Evolutionary conservation across 2,888 invertebrate genomes (phyloP), one percentile per base, ranked within the genome.

Genomic region (Barypeithes pellucidus): DNA sequence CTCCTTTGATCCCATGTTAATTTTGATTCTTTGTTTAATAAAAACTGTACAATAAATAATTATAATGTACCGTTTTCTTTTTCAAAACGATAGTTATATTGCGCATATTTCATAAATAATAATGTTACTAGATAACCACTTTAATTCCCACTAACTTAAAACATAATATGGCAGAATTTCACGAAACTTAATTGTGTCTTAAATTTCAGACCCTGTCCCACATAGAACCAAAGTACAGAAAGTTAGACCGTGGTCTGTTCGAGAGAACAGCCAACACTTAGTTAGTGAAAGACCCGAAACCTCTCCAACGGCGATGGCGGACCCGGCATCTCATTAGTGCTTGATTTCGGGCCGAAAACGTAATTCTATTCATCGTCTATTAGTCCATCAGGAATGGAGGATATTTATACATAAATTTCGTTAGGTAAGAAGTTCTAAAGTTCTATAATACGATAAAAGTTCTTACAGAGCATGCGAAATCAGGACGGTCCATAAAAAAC

Each of bases 251-350:
- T 60, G 73, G 73, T 54, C 72, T 62, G 57, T 45, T 52, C 67
- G 41, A 5, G 43, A 61, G 72, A 41, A 52, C 45, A 66, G 54
- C 61, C 61, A 63, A 65, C 69, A 73, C 69, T 73, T 72, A 71
- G 71, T 71, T 67, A 68, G 60, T 66, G 73, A 65, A 52, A 54
- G 73, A 69, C 73, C 73, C 65, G 47, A 66, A 73, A 73, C 73
- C 66, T 73, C 65, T 69, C 73, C 73, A 69, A 16, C 57, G 69
- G 69, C 68, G 57, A 73, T 66, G 73, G 63, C 67, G 62, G 72
- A 57, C 54, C 54, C 45, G 61, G 73, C 62, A 63, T 73, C 68
- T 73, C 73, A 73, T 65, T 73, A 68, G 65, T 59, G 65, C 73
- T 54, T 68, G 68, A 73, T 73, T 72, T 41, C 36, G 29, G 61